Percentiles rank a stretch among this genome's conserved stretches.
phyloP scores from a whole-genome alignment of 2,888 invertebrate genomes.

The Drosophila acutilabella region DNA sequence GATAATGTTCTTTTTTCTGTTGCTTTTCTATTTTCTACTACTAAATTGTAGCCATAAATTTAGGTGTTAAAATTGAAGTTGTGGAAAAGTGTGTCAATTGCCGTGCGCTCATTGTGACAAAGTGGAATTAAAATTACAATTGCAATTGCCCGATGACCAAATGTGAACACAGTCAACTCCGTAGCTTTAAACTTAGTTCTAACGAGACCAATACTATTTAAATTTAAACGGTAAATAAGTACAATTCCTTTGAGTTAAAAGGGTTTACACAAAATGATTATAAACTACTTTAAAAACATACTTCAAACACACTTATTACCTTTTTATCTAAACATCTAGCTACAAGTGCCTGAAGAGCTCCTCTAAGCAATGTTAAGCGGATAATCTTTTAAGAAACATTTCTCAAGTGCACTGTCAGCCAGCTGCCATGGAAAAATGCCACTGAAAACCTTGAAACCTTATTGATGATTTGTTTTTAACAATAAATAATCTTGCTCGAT shows the following conservation, averaged over 20 bases:
- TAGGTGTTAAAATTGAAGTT: slow-evolving; percentile 57
- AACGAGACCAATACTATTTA: no score
- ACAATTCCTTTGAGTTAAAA: no score
- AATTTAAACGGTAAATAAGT: no score
- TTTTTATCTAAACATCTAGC: no score
- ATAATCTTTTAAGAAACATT: slow-evolving; percentile 21
- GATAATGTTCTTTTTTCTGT: slow-evolving; percentile 10
- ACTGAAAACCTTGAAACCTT: slow-evolving; percentile 51
- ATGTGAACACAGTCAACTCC: slow-evolving; percentile 12
- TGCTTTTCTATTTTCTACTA: slow-evolving; percentile 11
- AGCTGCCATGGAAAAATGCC: slow-evolving; percentile 9
- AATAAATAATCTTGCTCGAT: slow-evolving; percentile 50
- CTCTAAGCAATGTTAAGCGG: neutral
- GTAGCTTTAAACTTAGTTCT: neutral
- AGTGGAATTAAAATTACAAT: slow-evolving; percentile 36
- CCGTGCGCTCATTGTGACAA: slow-evolving; percentile 45
- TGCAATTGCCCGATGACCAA: slow-evolving; percentile 39
- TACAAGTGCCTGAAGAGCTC: neutral
- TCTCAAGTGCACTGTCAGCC: slow-evolving; percentile 37
- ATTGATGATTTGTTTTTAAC: slow-evolving; percentile 9
- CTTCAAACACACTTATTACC: no score
- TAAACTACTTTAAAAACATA: no score
- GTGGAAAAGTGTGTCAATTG: slow-evolving; percentile 69
- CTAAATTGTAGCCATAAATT: slow-evolving; percentile 48
- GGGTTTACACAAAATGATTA: no score